Conservation (phyloP, 23 tunicate species). For the Ciona savignyi region DNA sequence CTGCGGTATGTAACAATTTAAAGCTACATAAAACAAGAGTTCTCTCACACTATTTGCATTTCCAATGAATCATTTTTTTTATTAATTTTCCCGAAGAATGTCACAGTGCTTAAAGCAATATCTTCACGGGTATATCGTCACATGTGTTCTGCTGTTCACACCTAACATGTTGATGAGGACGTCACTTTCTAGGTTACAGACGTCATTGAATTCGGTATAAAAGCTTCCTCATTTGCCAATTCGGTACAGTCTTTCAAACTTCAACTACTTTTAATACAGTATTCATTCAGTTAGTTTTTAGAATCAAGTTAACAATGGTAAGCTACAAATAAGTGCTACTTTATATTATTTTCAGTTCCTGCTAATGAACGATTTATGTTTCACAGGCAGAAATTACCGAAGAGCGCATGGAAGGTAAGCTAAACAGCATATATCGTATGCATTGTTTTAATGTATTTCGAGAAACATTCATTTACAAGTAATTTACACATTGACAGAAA, state of each 20-base stretch:
- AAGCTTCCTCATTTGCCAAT: neutral
- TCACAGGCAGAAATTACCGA: slow-evolving; percentile 55
- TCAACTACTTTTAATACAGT: neutral
- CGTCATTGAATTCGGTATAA: neutral
- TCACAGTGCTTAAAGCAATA: no score
- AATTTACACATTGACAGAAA: slow-evolving; percentile 47
- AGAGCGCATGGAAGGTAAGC: slow-evolving; percentile 39
- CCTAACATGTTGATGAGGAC: neutral
- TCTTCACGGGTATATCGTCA: neutral
- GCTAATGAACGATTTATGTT: neutral
- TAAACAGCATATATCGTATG: no score
- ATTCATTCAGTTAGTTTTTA: no score
- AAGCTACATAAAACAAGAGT: no score
- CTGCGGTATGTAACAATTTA: no score
- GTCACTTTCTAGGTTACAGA: neutral
- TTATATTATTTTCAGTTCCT: neutral
- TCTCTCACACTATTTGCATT: no score
- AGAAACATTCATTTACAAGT: neutral
- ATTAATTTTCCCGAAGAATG: no score
- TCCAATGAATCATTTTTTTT: no score
- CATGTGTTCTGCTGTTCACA: neutral
- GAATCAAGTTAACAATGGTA: no score
- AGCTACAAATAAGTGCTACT: no score
- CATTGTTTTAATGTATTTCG: neutral
- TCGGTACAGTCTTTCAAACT: neutral